Evolutionary conservation across 2,888 invertebrate species (phyloP).

Genomic region (Rutpela maculata): DNA sequence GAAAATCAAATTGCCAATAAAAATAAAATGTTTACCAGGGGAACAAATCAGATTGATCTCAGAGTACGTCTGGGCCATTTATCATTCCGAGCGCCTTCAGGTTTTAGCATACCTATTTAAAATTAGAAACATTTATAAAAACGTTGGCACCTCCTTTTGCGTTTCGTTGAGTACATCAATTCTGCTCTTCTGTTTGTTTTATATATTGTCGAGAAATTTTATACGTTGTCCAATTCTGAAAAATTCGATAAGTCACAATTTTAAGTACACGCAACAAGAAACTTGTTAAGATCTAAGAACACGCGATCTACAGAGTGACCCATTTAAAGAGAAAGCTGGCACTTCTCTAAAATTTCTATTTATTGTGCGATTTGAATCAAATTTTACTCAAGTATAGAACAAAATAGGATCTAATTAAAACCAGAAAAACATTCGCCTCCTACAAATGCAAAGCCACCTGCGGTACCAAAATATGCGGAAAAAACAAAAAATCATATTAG

Average conservation of each 20-base stretch:
- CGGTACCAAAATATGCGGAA: too few species aligned
- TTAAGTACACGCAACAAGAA: neutral
- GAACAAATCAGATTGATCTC: slow-evolving; percentile 31
- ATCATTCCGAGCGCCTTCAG: slow-evolving; percentile 29
- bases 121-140: slow-evolving; percentile 48
- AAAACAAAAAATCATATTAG: too few species aligned
- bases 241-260: neutral
- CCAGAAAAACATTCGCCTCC: too few species aligned
- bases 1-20: slow-evolving; percentile 37
- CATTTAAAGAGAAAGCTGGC: too few species aligned
- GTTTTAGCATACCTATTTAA: slow-evolving; percentile 39
- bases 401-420: too few species aligned
- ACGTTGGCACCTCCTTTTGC: slow-evolving; percentile 44
- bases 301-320: neutral
- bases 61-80: slow-evolving; percentile 22
- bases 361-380: too few species aligned
- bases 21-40: slow-evolving; percentile 36
- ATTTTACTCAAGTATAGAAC: too few species aligned
- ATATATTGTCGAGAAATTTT: slow-evolving; percentile 8
- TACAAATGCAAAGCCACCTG: too few species aligned
- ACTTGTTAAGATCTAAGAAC: neutral
- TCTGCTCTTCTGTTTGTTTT: slow-evolving; percentile 23
- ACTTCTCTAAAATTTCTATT: too few species aligned
- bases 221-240: neutral
- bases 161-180: slow-evolving; percentile 36